phyloP scores from a whole-genome alignment of 1,140 invertebrate species.

The Sycophaga agraensis region DNA sequence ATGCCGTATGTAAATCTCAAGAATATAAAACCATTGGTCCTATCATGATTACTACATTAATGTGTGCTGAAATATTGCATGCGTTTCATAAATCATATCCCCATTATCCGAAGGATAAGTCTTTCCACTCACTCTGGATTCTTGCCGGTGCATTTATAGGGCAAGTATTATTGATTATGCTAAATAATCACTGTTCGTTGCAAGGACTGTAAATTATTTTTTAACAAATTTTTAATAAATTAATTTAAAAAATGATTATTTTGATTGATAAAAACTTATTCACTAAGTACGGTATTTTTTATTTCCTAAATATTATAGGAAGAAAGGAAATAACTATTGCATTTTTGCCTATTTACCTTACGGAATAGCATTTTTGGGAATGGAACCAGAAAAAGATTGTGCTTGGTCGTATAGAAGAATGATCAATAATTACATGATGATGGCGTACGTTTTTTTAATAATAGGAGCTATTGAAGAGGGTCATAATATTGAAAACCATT shows the following conservation, averaged over 20 bases:
- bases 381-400: slow-evolving; percentile 32
- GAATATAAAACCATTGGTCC: slow-evolving; percentile 19
- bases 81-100: background rate
- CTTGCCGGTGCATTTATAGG: slow-evolving; percentile 21
- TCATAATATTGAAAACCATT: background rate
- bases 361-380: slow-evolving; percentile 22
- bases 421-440: slow-evolving; percentile 41
- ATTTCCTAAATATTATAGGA: no score
- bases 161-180: slow-evolving; percentile 19
- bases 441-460: slow-evolving; percentile 34
- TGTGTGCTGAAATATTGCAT: slow-evolving; percentile 16
- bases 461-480: slow-evolving; percentile 35
- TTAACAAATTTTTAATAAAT: background rate
- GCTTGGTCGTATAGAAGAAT: slow-evolving; percentile 31
- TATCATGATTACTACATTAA: slow-evolving; percentile 20
- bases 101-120: background rate
- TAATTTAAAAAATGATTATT: no score
- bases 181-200: background rate
- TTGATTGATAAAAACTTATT: no score
- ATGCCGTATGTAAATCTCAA: slow-evolving; percentile 33
- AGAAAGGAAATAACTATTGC: slow-evolving; percentile 33
- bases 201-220: no score
- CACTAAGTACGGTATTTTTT: no score
- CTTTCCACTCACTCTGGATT: slow-evolving; percentile 15
- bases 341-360: slow-evolving; percentile 33